A percentile compares a stretch with the other conserved stretches of the same genome.
Evolutionary conservation across 2,888 invertebrate species (phyloP).

Genomic region (Hypercompe scribonia): DNA sequence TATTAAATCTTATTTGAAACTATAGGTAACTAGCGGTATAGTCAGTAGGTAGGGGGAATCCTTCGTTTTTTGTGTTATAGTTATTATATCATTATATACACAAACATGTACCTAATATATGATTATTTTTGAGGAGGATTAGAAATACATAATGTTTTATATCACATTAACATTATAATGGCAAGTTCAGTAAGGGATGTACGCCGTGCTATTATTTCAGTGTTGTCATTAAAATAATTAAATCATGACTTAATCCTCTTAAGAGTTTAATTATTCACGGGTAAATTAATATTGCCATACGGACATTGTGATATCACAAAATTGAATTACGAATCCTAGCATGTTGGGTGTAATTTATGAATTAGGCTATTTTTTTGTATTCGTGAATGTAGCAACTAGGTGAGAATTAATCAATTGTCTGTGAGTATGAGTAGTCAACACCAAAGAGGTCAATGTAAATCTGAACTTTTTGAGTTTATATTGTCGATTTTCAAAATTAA

Average conservation of each 20-base stretch:
- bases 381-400: neutral
- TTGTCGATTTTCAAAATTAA: too few species aligned
- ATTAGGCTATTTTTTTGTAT: neutral
- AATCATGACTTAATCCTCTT: neutral
- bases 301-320: neutral
- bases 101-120: too few species aligned
- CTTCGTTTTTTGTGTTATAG: too few species aligned
- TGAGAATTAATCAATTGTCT: neutral
- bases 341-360: neutral
- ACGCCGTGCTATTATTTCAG: neutral
- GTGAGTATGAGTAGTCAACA: too few species aligned
- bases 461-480: too few species aligned
- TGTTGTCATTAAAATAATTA: neutral
- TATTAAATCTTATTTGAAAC: too few species aligned
- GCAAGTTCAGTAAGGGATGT: neutral
- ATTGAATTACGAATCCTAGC: neutral
- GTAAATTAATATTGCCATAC: neutral
- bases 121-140: too few species aligned
- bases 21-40: too few species aligned
- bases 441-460: too few species aligned
- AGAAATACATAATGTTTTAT: neutral
- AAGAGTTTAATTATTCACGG: neutral
- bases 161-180: neutral
- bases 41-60: too few species aligned
- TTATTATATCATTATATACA: too few species aligned